phyloP scores from a whole-genome alignment of 2,888 invertebrate genomes.

The Gibbula magus region DNA sequence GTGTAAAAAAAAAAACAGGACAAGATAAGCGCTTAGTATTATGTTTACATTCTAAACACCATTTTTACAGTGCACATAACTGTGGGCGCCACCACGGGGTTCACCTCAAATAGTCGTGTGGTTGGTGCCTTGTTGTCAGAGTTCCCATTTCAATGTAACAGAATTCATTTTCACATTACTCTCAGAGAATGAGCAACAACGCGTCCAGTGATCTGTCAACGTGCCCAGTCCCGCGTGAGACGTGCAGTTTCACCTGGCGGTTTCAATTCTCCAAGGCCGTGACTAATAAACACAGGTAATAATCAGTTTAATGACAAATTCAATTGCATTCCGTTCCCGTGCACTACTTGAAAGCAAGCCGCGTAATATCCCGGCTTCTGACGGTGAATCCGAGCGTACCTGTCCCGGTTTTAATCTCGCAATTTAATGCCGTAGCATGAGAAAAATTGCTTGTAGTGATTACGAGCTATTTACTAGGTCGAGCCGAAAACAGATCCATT shows the following conservation, averaged over 20 bases:
- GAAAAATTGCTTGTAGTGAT: conserved; percentile 1
- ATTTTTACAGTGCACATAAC: no score
- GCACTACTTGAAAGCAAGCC: neutral
- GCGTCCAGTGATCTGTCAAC: neutral
- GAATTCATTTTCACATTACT: neutral
- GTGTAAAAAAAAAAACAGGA: no score
- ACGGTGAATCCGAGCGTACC: neutral
- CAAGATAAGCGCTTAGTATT: no score
- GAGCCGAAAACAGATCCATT: neutral
- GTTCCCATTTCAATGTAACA: neutral
- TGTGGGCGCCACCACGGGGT: no score
- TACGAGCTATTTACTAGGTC: conserved; percentile 1
- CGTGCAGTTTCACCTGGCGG: neutral
- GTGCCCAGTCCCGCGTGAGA: neutral
- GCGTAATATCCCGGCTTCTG: neutral
- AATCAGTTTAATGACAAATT: conserved; percentile 17
- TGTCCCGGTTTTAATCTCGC: neutral
- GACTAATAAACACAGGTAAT: neutral
- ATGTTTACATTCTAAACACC: no score
- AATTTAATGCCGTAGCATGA: neutral
- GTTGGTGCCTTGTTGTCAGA: no score
- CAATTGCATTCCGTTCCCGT: conserved; percentile 1
- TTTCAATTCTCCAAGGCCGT: neutral
- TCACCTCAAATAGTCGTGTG: no score
- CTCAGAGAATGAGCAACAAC: neutral